A percentile compares a stretch with the other conserved stretches of the same genome.
Conservation (phyloP, 2,113 vertebrate genomes). For the Acrocephalus arundinaceus region DNA sequence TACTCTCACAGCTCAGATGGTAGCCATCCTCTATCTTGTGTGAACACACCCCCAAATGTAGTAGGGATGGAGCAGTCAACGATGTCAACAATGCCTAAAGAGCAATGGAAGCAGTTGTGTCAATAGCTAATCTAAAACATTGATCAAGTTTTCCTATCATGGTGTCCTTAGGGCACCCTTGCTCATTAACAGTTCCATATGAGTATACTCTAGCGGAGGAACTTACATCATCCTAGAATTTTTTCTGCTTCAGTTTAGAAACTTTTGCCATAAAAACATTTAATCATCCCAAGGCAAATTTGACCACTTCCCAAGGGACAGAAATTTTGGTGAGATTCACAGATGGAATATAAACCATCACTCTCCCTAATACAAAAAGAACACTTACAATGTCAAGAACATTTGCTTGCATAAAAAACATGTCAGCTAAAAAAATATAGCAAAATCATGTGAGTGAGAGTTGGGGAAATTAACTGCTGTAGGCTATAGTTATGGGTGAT, state of each 20-base stretch:
- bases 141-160: background rate
- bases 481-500: constrained; percentile 47
- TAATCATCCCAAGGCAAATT: constrained; percentile 22
- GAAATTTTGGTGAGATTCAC: background rate
- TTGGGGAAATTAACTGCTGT: constrained; percentile 52
- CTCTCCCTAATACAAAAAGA: constrained; percentile 24
- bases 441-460: background rate
- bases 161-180: background rate
- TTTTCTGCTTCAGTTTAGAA: background rate
- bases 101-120: background rate
- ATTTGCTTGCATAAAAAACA: constrained; percentile 36
- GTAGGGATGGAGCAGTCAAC: background rate
- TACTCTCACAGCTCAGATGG: background rate
- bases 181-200: background rate
- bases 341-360: background rate
- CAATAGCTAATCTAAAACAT: background rate
- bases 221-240: background rate
- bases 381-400: background rate
- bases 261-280: background rate
- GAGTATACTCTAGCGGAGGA: background rate
- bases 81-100: background rate
- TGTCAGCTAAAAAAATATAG: constrained; percentile 65
- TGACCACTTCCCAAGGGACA: constrained; percentile 20
- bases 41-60: background rate
- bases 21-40: background rate